Conservation (phyloP, 2,797 vertebrate genomes). For the Phylloscopus collybita region DNA sequence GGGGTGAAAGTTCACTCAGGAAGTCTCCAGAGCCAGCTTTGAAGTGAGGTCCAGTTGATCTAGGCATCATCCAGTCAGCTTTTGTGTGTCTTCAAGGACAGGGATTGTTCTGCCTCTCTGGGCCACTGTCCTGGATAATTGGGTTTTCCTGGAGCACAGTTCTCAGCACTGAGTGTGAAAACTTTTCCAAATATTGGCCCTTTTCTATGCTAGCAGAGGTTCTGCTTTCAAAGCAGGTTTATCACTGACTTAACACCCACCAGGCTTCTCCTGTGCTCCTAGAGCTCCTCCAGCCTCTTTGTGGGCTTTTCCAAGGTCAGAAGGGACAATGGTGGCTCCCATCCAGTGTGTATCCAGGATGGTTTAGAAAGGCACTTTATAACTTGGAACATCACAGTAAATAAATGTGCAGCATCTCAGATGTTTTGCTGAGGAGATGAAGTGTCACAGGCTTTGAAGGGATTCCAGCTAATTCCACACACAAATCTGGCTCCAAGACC, state of each 20-base stretch:
- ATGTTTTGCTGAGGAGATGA: neutral
- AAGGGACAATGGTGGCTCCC: neutral
- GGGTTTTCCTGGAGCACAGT: neutral
- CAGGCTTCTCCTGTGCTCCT: neutral
- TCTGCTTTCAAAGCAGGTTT: neutral
- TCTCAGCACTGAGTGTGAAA: neutral
- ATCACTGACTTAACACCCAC: neutral
- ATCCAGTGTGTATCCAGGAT: neutral
- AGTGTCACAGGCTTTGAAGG: neutral
- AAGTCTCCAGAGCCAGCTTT: neutral
- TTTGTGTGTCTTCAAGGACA: neutral
- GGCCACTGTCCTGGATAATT: neutral
- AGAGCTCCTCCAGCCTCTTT: neutral
- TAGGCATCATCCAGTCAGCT: neutral
- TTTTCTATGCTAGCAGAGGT: neutral
- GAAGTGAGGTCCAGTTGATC: neutral
- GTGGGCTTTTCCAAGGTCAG: neutral
- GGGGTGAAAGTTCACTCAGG: neutral
- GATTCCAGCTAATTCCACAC: neutral
- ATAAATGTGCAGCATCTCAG: neutral
- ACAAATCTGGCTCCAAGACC: neutral
- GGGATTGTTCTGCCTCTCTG: neutral
- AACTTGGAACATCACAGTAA: neutral
- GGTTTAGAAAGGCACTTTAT: neutral
- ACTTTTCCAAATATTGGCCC: neutral